These are phyloP conservation scores for Mythimna albipuncta DNA, from an alignment of 2,888 invertebrate species.

Conservation along the genomic window DNA sequence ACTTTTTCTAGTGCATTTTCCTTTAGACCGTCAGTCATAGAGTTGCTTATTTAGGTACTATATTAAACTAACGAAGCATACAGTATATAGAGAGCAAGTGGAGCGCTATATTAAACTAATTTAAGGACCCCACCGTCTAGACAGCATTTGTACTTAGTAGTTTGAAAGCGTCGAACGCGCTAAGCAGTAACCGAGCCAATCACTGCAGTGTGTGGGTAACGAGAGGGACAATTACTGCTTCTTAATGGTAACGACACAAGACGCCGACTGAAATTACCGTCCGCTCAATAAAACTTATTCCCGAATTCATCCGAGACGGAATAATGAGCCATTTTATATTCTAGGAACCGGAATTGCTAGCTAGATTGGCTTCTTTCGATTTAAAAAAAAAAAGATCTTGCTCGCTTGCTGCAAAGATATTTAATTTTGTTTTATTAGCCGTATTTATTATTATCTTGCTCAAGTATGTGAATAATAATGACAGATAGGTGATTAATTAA, in stretches of 20 bases:
- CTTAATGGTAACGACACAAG: constrained; percentile 57
- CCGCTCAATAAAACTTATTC: constrained; percentile 62
- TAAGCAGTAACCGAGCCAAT: constrained; percentile 69
- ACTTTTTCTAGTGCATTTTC: neutral
- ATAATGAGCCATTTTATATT: constrained; percentile 64
- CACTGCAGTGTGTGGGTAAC: constrained; percentile 58
- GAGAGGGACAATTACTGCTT: constrained; percentile 62
- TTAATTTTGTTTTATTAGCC: constrained; percentile 24
- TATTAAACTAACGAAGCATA: constrained; percentile 11
- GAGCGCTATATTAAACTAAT: constrained; percentile 33
- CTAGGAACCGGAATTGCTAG: constrained; percentile 57
- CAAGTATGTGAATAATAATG: constrained; percentile 23
- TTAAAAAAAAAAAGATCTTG: constrained; percentile 27
- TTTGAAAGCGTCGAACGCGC: constrained; percentile 49
- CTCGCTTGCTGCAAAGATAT: constrained; percentile 17
- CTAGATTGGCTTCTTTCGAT: constrained; percentile 38
- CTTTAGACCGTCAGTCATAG: neutral
- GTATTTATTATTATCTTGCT: constrained; percentile 25
- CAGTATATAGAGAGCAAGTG: constrained; percentile 5
- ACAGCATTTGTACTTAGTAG: constrained; percentile 53
- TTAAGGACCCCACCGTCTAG: constrained; percentile 52
- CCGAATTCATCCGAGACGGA: constrained; percentile 55
- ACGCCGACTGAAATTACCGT: constrained; percentile 52
- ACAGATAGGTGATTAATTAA: constrained; percentile 31
- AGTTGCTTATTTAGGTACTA: neutral